phyloP scores from a whole-genome alignment of 2,113 vertebrate genomes.

The Sterna hirundo region DNA sequence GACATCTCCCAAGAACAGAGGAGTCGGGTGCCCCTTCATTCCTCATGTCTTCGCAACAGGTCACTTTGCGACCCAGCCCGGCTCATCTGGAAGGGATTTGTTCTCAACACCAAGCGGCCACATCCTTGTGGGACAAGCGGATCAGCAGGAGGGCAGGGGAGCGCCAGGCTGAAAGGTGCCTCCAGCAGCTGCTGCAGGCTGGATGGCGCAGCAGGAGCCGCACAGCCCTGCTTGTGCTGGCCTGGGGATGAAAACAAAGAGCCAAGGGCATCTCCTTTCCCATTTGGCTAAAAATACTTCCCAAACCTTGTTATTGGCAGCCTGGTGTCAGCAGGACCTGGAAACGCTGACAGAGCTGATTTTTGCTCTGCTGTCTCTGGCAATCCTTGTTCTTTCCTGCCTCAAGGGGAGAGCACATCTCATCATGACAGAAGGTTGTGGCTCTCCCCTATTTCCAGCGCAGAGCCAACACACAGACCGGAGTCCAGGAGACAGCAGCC shows the following conservation, averaged over 20 bases:
- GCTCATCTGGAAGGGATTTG: neutral
- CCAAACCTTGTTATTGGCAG: slow-evolving; percentile 44
- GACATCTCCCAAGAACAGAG: neutral
- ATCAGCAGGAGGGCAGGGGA: neutral
- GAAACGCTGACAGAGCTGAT: slow-evolving; percentile 23
- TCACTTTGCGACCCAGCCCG: neutral
- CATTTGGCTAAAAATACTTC: slow-evolving; percentile 47
- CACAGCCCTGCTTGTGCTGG: neutral
- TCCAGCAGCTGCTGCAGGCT: neutral
- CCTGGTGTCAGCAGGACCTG: slow-evolving; percentile 24
- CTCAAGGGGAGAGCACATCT: neutral
- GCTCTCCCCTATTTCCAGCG: neutral
- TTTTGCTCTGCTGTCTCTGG: slow-evolving; percentile 12
- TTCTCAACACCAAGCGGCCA: neutral
- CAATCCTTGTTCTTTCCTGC: neutral
- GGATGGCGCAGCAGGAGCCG: neutral
- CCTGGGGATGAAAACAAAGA: neutral
- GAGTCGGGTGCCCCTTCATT: neutral
- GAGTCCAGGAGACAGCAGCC: neutral
- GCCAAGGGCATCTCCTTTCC: slow-evolving; percentile 32
- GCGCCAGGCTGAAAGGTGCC: neutral
- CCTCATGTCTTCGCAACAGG: neutral
- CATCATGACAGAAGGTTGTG: neutral
- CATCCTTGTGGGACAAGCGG: neutral
- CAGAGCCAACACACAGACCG: neutral